Evolutionary conservation across 2,797 vertebrate genomes (phyloP), one percentile per base, ranked within the genome.

Genomic region (Malacoraja senta): DNA sequence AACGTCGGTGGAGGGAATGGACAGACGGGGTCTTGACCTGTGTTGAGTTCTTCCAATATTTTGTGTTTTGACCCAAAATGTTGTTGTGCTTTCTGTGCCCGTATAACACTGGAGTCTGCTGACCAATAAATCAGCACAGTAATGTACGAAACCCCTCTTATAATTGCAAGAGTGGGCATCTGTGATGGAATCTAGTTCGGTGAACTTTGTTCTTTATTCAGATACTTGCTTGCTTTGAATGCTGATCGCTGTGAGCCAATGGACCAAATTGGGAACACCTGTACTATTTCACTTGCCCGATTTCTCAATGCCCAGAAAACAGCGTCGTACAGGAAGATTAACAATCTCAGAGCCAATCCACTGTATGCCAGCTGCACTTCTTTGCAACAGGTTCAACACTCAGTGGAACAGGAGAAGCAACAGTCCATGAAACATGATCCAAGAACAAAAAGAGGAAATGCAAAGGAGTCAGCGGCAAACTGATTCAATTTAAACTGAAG

Each of bases 301-400:
- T 53, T 38, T 74, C 38, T 92, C 26, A 76, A 92, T 76, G 38
- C 38, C 44, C 71, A 92, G 90, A 71, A 92, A 92, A 38, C 90
- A 29, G 32, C 58, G 90, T 53, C 44, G 76, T 92, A 38, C 24
- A 17, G 44, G 38, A 88, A n/a, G 90, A 91, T 91, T 91, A 44
- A 71, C 90, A 71, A 71, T 71, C 68, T 71, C 68, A 71, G 68
- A 71, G 19, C 71, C 26, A n/a, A 38, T n/a, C 90, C 38, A 92
- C 44, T 74, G 53, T 29, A 92, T 53, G 26, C 12, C 90, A 92
- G 71, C 90, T 92, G 90, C 38, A 92, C 72, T 15, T 65, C 88
- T 91, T 58, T 53, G 71, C 71, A 92, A 44, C 71, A 72, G 71
- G 38, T n/a, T 76, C 35, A 53, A 76, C 26, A 72, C 72, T 76